A percentile compares a stretch with the other conserved stretches of the same genome.
Evolutionary conservation across 2,113 vertebrate species (phyloP).

Genomic region (Chlorodrepanis virens): DNA sequence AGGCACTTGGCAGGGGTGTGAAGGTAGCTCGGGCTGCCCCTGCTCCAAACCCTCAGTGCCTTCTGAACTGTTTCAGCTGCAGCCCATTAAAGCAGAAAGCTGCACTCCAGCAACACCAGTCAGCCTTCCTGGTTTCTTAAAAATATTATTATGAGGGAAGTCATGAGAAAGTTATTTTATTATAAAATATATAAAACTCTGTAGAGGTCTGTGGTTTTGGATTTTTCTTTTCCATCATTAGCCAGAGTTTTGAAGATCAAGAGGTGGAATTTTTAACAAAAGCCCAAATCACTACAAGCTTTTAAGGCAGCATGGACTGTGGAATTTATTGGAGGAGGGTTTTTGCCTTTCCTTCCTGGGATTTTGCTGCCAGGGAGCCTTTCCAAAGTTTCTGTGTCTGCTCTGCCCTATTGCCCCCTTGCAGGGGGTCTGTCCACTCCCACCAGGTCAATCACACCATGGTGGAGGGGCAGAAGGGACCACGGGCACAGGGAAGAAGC

Average conservation of each 20-base stretch:
- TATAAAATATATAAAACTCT: background rate
- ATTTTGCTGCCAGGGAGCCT: background rate
- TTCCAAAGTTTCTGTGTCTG: background rate
- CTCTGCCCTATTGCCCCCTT: background rate
- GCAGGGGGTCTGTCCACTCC: background rate
- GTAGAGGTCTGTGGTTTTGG: conserved; percentile 2
- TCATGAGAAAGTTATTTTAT: conserved; percentile 60
- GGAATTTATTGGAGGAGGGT: background rate
- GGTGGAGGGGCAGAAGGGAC: background rate
- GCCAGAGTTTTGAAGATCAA: conserved; percentile 16
- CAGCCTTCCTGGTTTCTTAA: background rate
- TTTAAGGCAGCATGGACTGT: background rate
- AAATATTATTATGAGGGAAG: conserved; percentile 2
- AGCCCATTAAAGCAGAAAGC: conserved; percentile 31
- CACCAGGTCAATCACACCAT: background rate
- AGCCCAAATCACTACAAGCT: background rate
- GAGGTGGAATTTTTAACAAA: conserved; percentile 44
- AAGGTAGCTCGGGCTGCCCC: background rate
- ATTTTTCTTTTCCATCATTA: conserved; percentile 53
- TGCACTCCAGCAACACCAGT: background rate
- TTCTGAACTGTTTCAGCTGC: conserved; percentile 55
- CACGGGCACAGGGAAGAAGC: fast-evolving
- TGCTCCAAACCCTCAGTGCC: background rate
- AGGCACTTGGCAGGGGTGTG: conserved; percentile 31
- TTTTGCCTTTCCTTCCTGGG: background rate